Evolutionary conservation across 1,140 invertebrate genomes (phyloP).

Genomic region (Scaptomyza pallida): DNA sequence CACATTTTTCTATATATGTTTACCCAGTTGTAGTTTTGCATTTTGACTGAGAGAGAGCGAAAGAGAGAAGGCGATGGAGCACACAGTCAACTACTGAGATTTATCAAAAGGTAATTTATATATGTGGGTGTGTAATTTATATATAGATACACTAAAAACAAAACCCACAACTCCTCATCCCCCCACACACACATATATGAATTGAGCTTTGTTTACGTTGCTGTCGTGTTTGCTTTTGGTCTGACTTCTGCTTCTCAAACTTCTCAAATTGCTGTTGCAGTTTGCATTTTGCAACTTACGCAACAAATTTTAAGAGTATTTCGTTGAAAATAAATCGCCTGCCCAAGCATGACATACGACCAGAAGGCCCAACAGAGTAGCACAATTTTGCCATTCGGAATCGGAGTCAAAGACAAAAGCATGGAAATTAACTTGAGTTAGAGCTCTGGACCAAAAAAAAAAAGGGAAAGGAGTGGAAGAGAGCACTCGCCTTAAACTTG

Average conservation of each 20-base stretch:
- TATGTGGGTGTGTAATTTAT: constrained; percentile 76
- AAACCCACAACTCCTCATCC: background rate
- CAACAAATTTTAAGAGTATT: constrained; percentile 80
- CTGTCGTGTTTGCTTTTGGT: constrained; percentile 30
- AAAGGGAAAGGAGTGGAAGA: background rate
- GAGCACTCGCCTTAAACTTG: background rate
- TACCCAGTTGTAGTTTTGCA: constrained; percentile 30
- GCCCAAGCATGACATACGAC: constrained; percentile 73
- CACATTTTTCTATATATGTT: constrained; percentile 74
- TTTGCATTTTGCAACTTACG: constrained; percentile 65
- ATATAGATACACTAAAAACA: constrained; percentile 47
- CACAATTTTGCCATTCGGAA: background rate
- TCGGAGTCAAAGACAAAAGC: constrained; percentile 3
- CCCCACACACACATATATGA: constrained; percentile 1
- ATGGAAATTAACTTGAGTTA: background rate
- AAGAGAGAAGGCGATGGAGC: background rate
- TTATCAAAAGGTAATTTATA: constrained; percentile 84
- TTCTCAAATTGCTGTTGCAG: constrained; percentile 32
- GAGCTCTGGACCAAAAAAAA: too few species aligned
- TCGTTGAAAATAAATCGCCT: constrained; percentile 80
- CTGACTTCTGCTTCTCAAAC: constrained; percentile 10
- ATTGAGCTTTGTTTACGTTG: constrained; percentile 45
- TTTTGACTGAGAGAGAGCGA: constrained; percentile 10
- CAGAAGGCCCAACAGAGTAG: background rate
- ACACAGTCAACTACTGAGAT: constrained; percentile 66